Evolutionary conservation across 1,140 invertebrate species (phyloP).

Genomic region (Rhagoletis zephyria): DNA sequence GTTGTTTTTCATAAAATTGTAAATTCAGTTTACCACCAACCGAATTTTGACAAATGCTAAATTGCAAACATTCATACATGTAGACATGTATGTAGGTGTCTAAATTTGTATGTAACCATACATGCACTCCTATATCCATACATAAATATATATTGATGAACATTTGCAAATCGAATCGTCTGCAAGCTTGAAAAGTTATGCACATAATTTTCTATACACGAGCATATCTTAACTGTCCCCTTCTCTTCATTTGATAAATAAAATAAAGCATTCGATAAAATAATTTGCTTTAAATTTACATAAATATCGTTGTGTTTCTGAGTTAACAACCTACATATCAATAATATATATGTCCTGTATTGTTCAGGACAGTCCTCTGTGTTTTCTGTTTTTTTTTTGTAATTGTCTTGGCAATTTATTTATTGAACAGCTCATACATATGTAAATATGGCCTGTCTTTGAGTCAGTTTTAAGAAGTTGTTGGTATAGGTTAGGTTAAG

Average conservation of each 20-base stretch:
- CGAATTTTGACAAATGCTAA: background rate
- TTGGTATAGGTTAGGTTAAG: too few relatives aligned
- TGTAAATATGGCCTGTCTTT: too few relatives aligned
- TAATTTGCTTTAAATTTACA: background rate
- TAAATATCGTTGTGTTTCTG: background rate
- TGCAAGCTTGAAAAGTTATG: background rate
- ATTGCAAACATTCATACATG: background rate
- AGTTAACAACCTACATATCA: too few relatives aligned
- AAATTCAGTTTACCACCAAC: background rate
- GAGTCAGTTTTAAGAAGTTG: too few relatives aligned
- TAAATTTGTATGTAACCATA: too few relatives aligned
- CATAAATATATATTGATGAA: background rate
- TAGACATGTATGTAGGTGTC: background rate
- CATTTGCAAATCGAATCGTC: background rate
- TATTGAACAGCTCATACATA: too few relatives aligned
- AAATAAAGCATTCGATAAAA: background rate
- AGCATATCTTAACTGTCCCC: background rate
- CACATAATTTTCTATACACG: background rate
- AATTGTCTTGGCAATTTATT: too few relatives aligned
- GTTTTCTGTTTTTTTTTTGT: too few relatives aligned
- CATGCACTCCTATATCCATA: background rate
- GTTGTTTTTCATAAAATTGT: conserved; percentile 17
- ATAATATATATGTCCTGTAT: too few relatives aligned
- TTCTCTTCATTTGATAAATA: background rate
- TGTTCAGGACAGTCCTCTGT: too few relatives aligned